Evolutionary conservation across 2,113 vertebrate genomes (phyloP), one percentile per base, ranked within the genome.

Genomic region (Willisornis vidua): DNA sequence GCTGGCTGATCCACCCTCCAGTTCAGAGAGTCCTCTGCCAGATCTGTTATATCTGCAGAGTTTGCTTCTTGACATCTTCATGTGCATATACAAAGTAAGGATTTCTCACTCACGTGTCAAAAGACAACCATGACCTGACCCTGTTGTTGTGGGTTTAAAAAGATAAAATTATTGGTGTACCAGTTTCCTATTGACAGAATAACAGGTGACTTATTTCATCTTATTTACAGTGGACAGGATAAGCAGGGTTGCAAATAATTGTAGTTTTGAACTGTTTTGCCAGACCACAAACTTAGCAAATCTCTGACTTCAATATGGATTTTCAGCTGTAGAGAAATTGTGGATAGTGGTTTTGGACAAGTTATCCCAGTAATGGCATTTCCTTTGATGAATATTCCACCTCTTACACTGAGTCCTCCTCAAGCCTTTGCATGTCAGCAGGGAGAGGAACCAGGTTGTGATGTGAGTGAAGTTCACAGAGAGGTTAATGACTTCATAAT

Each of bases 381-480:
- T 84, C 35, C 35, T 49, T 0, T 66, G 52, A 70, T 58, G 49
- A 72, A 33, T 78, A 37, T 33, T 79, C 28, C 26, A 29, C 26
- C 12, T 82, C 54, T 68, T 61, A 51, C 73, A 93, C 14, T 39
- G 89, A 96, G 81, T 90, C 81, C 37, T 92, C 41, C 45, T 96
- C 90, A 26, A 96, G 94, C 93, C 95, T 96, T 89, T 91, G 93
- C 89, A 90, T 86, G 55, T 82, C 80, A 48, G 63, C 28, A 74
- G 31, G 63, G 90, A 94, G 87, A 97, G 90, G 45, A 67, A 94
- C 23, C 58, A 84, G 85, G 81, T 86, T 71, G 45, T 55, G 39
- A 93, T 83, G 93, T 87, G 94, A 86, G 77, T 93, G 68, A 95
- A 97, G 96, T 95, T 97, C 95, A 96, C 18, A 41, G 89, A 93